phyloP scores from a whole-genome alignment of 2,113 vertebrate species.

The Leiothrix lutea region DNA sequence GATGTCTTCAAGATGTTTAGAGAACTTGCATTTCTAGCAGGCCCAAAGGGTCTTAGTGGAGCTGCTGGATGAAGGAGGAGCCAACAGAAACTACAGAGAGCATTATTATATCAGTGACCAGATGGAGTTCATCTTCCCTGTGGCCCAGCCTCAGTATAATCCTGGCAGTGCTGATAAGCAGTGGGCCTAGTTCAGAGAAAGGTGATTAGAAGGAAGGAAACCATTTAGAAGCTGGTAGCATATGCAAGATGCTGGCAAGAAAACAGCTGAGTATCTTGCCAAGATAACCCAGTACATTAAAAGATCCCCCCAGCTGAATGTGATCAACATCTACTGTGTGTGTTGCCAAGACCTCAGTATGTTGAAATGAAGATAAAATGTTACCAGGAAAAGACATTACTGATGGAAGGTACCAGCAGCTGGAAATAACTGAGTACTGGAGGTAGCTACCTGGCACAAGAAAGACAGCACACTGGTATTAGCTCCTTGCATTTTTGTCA shows the following conservation, averaged over 20 bases:
- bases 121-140: background rate
- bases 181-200: background rate
- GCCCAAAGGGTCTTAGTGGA: background rate
- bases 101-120: background rate
- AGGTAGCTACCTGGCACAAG: background rate
- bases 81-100: background rate
- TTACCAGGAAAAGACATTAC: background rate
- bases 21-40: background rate
- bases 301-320: background rate
- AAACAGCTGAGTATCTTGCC: background rate
- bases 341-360: background rate
- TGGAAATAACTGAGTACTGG: background rate
- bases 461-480: background rate
- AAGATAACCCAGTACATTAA: background rate
- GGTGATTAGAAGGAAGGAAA: background rate
- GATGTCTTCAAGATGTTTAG: background rate
- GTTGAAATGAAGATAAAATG: background rate
- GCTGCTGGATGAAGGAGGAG: background rate
- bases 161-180: background rate
- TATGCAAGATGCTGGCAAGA: background rate
- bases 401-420: background rate
- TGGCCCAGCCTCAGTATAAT: background rate
- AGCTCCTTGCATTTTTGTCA: background rate
- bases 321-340: background rate
- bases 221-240: background rate